phyloP scores from a whole-genome alignment of 2,797 vertebrate species.

The Benthosema pterotum region DNA sequence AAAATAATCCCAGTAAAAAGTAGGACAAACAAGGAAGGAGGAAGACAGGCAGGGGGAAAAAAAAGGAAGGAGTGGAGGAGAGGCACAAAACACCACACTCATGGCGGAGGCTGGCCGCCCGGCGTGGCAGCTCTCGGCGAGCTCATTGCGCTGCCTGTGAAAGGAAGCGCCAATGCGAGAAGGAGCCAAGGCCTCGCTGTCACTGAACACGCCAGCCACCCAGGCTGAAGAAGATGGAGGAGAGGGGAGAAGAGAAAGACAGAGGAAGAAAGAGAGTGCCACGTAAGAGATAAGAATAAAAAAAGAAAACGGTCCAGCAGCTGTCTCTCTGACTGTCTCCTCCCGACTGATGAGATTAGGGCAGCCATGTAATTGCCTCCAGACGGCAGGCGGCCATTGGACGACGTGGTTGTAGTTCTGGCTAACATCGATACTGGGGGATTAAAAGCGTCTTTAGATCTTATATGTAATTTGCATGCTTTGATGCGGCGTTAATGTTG shows the following conservation, averaged over 20 bases:
- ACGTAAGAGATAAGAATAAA: slow-evolving; percentile 73
- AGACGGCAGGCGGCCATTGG: slow-evolving; percentile 63
- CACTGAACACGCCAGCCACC: slow-evolving; percentile 69
- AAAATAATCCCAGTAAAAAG: background rate
- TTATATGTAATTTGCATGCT: no score
- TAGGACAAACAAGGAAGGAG: slow-evolving; percentile 7
- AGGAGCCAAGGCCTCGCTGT: slow-evolving; percentile 71
- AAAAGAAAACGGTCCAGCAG: slow-evolving; percentile 68
- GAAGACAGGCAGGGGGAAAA: background rate
- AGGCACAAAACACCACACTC: slow-evolving; percentile 42
- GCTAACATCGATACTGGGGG: slow-evolving; percentile 27
- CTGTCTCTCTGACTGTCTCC: slow-evolving; percentile 72
- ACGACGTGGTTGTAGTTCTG: slow-evolving; percentile 62
- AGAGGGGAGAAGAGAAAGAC: slow-evolving; percentile 37
- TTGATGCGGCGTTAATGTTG: no score
- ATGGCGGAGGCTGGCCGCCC: slow-evolving; percentile 13
- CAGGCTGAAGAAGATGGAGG: slow-evolving; percentile 80
- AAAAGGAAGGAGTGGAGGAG: slow-evolving; percentile 25
- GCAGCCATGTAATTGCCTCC: slow-evolving; percentile 71
- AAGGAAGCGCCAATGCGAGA: slow-evolving; percentile 44
- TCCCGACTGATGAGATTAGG: slow-evolving; percentile 75
- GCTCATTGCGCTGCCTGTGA: slow-evolving; percentile 41
- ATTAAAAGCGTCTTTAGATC: no score
- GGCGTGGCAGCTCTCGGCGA: slow-evolving; percentile 49
- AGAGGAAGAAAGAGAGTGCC: slow-evolving; percentile 45